Evolutionary conservation across 2,113 vertebrate species (phyloP).

Genomic region (Silurus asotus): DNA sequence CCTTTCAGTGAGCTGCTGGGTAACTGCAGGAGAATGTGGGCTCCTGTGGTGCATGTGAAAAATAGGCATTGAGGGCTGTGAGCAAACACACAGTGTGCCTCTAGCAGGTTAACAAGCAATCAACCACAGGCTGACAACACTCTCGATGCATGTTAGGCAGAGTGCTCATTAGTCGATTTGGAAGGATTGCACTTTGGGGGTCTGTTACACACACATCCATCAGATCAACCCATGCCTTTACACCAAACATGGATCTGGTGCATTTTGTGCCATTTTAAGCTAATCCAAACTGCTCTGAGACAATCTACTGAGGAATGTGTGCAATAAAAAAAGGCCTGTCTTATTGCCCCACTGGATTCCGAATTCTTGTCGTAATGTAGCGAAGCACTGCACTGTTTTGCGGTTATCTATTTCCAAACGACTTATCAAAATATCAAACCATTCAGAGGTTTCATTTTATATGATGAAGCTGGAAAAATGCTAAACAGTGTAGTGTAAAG

Average conservation of each 20-base stretch:
- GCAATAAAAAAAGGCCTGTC: background rate
- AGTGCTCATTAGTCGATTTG: constrained; percentile 55
- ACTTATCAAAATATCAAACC: background rate
- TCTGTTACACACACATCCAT: constrained; percentile 60
- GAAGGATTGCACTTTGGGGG: constrained; percentile 41
- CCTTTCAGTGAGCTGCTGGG: constrained; percentile 38
- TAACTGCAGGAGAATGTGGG: constrained; percentile 40
- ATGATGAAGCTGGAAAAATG: background rate
- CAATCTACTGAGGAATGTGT: background rate
- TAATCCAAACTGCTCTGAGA: constrained; percentile 9
- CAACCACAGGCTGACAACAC: constrained; percentile 42
- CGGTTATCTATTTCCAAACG: background rate
- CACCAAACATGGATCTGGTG: constrained; percentile 60
- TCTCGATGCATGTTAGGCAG: constrained; percentile 44
- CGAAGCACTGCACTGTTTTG: background rate
- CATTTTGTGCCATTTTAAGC: constrained; percentile 15
- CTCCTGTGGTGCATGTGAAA: constrained; percentile 47
- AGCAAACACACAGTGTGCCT: constrained; percentile 48
- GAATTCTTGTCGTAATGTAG: background rate
- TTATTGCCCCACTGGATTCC: background rate
- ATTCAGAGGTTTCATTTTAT: background rate
- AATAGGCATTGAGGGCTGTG: constrained; percentile 33
- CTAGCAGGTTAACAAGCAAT: constrained; percentile 48
- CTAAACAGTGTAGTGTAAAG: background rate
- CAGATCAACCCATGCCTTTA: constrained; percentile 58